These are phyloP conservation scores for Solenopsis invicta DNA, from an alignment of 1,140 invertebrate genomes.

Conservation along the genomic window DNA sequence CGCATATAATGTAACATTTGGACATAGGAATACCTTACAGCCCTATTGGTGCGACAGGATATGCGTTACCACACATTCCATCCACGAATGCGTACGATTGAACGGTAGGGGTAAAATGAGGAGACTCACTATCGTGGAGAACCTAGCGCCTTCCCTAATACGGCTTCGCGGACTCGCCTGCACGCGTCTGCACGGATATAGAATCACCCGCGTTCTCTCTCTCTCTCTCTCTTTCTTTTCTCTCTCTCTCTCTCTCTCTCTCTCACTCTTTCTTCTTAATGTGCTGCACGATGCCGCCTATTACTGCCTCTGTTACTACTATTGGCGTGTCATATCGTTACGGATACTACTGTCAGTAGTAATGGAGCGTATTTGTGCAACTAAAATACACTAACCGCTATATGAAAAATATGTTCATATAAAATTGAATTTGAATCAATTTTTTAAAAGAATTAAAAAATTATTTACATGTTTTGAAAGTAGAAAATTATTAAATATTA, in stretches of 20 bases:
- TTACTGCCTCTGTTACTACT: constrained; percentile 57
- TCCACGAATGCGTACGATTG: constrained; percentile 39
- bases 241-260: constrained; percentile 35
- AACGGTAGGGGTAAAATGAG: constrained; percentile 73
- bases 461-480: not conserved
- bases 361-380: not conserved
- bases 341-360: constrained; percentile 34
- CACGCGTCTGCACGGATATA: constrained; percentile 84
- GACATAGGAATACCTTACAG: not conserved
- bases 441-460: not conserved
- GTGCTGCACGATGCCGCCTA: not conserved
- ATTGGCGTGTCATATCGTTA: constrained; percentile 25
- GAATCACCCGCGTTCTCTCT: constrained; percentile 68
- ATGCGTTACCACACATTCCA: constrained; percentile 35
- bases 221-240: constrained; percentile 15
- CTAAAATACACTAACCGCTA: not conserved
- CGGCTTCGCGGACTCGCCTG: constrained; percentile 80
- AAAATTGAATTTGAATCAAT: not conserved
- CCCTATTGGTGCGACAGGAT: not conserved
- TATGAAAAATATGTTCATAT: not conserved
- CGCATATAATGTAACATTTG: not conserved
- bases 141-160: constrained; percentile 85
- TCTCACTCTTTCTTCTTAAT: constrained; percentile 12
- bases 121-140: constrained; percentile 74
- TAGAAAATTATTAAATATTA: not conserved